Evolutionary conservation across 64 coral and sea anemone species (phyloP).

Genomic region (Montipora sp.): DNA sequence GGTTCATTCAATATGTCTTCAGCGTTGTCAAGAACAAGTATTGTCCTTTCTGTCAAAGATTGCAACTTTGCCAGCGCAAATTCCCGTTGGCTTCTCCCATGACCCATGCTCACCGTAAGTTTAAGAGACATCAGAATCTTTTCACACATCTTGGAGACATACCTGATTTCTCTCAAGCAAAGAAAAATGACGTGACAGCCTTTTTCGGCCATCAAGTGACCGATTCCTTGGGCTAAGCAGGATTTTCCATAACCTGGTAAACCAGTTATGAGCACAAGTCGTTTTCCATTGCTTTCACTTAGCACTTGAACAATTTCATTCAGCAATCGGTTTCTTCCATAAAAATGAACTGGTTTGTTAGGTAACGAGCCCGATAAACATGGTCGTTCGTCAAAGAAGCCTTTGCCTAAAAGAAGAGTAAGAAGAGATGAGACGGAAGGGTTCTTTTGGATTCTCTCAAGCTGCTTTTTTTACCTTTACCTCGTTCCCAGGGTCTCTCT

Average conservation of each 20-base stretch:
- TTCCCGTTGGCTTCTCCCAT: neutral
- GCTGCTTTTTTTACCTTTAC: too few species aligned
- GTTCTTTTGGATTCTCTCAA: too few species aligned
- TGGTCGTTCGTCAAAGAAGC: neutral
- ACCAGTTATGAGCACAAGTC: constrained; percentile 16
- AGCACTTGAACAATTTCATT: neutral
- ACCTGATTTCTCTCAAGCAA: constrained; percentile 22
- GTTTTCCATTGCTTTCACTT: constrained; percentile 2
- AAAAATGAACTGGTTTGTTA: constrained; percentile 14
- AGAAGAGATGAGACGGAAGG: neutral
- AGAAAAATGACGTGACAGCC: constrained; percentile 15
- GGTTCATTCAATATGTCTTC: neutral
- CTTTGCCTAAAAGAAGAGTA: neutral
- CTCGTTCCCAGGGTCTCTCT: too few species aligned
- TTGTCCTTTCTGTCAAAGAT: neutral
- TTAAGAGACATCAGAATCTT: neutral
- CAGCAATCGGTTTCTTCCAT: neutral
- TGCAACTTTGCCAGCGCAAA: neutral
- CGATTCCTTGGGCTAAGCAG: constrained; percentile 21
- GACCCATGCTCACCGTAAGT: neutral
- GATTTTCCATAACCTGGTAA: constrained; percentile 54
- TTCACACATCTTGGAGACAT: neutral
- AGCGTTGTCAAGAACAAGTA: constrained; percentile 26
- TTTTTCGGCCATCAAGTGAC: constrained; percentile 19
- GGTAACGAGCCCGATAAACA: neutral